These are phyloP conservation scores for Arrhopalites spinosus DNA, from an alignment of 2,888 invertebrate species.

Conservation along the genomic window DNA sequence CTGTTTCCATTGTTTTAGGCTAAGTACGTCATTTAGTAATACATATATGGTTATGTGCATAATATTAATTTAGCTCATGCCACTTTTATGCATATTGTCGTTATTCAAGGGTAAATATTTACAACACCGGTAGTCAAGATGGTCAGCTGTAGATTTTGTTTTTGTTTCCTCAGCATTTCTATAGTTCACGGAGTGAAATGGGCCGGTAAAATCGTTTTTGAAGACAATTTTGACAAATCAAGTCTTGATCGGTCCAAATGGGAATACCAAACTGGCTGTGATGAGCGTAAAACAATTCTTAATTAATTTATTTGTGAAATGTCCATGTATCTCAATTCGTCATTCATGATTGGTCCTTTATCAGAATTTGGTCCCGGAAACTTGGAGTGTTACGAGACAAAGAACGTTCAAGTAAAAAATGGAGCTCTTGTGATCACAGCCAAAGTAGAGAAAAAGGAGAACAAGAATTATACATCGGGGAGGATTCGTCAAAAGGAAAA, in stretches of 20 bases:
- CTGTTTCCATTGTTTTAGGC: too few relatives aligned
- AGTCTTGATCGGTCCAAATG: conserved; percentile 52
- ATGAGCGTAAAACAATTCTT: conserved; percentile 40
- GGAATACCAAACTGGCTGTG: conserved; percentile 53
- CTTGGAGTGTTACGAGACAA: conserved; percentile 49
- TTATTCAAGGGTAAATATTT: too few relatives aligned
- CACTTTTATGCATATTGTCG: too few relatives aligned
- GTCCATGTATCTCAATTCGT: background rate
- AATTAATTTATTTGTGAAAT: background rate
- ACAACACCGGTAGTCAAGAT: too few relatives aligned
- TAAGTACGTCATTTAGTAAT: too few relatives aligned
- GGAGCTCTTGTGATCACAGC: conserved; percentile 27
- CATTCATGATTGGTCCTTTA: too few relatives aligned
- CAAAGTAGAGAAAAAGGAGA: conserved; percentile 38
- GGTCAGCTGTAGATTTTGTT: too few relatives aligned
- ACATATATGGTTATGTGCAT: too few relatives aligned
- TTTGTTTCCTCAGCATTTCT: too few relatives aligned
- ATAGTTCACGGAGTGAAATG: too few relatives aligned
- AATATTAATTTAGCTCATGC: too few relatives aligned
- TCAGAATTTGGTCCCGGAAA: conserved; percentile 43
- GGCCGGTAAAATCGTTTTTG: conserved; percentile 46
- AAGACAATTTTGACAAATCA: conserved; percentile 53
- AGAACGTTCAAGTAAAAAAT: conserved; percentile 35
- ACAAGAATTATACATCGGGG: conserved; percentile 39
- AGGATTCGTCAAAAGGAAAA: conserved; percentile 14